phyloP scores from a whole-genome alignment of 1,140 invertebrate species.

The Halesus radiatus region DNA sequence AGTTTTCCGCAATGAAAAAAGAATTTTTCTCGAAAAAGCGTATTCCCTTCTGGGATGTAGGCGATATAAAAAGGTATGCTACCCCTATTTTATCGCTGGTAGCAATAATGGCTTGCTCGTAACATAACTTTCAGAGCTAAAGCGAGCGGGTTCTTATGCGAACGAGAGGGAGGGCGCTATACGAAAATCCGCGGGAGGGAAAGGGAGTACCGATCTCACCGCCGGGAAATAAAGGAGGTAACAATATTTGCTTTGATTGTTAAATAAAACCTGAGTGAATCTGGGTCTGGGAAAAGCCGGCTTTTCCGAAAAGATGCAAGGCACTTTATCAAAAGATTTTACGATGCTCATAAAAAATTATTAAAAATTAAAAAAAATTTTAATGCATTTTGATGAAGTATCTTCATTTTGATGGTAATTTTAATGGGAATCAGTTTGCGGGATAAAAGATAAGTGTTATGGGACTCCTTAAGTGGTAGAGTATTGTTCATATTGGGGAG shows the following conservation, averaged over 20 bases:
- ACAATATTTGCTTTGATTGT: slow-evolving; percentile 57
- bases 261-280: slow-evolving; percentile 54
- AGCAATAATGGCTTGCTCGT: slow-evolving; percentile 55
- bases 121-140: slow-evolving; percentile 50
- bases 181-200: slow-evolving; percentile 2
- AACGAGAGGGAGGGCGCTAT: slow-evolving; percentile 14
- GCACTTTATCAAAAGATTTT: slow-evolving; percentile 3
- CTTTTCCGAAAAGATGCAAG: background rate
- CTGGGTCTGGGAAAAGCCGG: background rate
- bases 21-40: background rate
- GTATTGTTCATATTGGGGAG: slow-evolving; percentile 38
- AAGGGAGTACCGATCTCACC: slow-evolving; percentile 19
- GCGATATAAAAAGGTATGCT: slow-evolving; percentile 22
- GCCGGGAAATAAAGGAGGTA: slow-evolving; percentile 52
- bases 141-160: slow-evolving; percentile 5
- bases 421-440: background rate
- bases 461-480: slow-evolving; percentile 33
- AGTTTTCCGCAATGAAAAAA: background rate
- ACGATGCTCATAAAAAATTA: background rate
- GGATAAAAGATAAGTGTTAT: slow-evolving; percentile 31
- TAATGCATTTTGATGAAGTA: background rate
- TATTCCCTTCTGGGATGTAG: slow-evolving; percentile 21
- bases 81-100: slow-evolving; percentile 36
- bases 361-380: background rate
- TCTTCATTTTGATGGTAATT: background rate